These are phyloP conservation scores for Urocynchramus pylzowi DNA, from an alignment of 2,113 vertebrate genomes.

Conservation along the genomic window DNA sequence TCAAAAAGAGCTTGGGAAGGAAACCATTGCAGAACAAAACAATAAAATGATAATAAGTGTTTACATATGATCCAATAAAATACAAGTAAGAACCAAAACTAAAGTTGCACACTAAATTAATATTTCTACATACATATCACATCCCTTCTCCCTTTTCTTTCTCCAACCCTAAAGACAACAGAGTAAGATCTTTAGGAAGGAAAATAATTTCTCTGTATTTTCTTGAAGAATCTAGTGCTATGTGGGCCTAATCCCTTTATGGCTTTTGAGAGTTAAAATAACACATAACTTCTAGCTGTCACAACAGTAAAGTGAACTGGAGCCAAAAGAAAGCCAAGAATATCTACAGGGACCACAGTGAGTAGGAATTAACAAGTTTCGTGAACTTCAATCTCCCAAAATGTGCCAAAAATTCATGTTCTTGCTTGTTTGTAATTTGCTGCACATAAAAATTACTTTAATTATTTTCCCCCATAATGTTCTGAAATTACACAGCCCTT, in stretches of 20 bases:
- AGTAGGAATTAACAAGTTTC: neutral
- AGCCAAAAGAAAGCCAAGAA: conserved; percentile 17
- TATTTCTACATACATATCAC: neutral
- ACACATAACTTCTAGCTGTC: neutral
- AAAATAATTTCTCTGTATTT: neutral
- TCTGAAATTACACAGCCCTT: neutral
- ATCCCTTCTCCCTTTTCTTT: neutral
- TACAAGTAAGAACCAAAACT: neutral
- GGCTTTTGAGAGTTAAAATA: conserved; percentile 13
- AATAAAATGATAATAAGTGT: neutral
- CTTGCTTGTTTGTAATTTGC: conserved; percentile 19
- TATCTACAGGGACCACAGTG: neutral
- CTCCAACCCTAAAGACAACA: neutral
- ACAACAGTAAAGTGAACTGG: neutral
- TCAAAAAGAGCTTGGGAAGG: neutral
- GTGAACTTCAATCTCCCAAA: neutral
- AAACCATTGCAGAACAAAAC: neutral
- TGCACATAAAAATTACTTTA: neutral
- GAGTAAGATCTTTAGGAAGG: neutral
- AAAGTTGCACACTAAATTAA: neutral
- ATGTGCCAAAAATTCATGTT: conserved; percentile 1
- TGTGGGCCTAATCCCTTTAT: neutral
- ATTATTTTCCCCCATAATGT: neutral
- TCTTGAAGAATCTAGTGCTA: neutral
- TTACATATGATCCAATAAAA: neutral